Evolutionary conservation across 2,113 vertebrate genomes (phyloP), one percentile per base, ranked within the genome.

Genomic region (Mesembrinibis cayennensis): DNA sequence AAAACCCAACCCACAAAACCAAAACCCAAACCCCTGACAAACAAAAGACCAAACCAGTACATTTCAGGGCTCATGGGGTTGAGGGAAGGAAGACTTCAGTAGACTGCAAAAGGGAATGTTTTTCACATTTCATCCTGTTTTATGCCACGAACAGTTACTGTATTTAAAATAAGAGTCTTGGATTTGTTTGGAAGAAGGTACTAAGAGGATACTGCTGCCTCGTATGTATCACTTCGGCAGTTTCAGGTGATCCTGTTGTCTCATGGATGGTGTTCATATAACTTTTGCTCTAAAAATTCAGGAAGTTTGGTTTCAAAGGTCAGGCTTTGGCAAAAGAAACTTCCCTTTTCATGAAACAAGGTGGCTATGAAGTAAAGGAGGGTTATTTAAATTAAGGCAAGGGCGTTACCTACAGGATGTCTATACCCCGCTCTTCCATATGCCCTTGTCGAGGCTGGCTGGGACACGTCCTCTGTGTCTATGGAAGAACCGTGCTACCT

Each of bases 21-120:
- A 44, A 74, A 59, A 2, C 49, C 79, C 49, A 62, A 86, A 32
- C 42, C 70, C 34, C 36, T 27, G 74, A 82, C 44, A 86, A 86
- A 93, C 52, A 87, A 89, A 93, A 87, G 84, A 65, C 47, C 52
- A 93, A 96, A 84, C 10, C 26, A 89, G 56, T 36, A 93, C 73
- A 71, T 67, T 81, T 55, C 50, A 91, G 73, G 94, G 91, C 65
- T 65, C n/a, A 19, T 4, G 9, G 65, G 61, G 10, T 3, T 69
- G 69, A 89, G 73, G 83, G 66, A 95, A 95, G 74, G 89, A 62
- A 71, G 30, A 69, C 30, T 92, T 87, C 40, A 59, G 29, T 15
- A 77, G 59, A 50, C 38, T 16, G 82, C n/a, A 59, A 52, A 88
- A 65, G 50, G 79, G 61, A 87, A 61, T 52, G 27, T 30, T 94